These are phyloP conservation scores for Lepas anatifera DNA, from an alignment of 2,888 invertebrate genomes.

Conservation along the genomic window DNA sequence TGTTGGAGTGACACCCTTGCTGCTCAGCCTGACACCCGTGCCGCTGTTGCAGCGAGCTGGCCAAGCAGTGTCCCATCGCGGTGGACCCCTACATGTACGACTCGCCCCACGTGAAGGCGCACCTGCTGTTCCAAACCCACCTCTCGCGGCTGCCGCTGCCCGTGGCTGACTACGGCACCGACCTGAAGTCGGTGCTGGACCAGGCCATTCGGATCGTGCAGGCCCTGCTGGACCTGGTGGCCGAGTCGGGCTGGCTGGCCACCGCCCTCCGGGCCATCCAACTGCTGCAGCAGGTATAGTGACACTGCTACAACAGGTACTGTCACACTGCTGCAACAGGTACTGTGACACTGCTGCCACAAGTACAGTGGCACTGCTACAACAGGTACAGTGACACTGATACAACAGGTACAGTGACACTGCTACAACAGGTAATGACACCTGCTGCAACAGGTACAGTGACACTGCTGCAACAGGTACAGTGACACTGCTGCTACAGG, in stretches of 20 bases:
- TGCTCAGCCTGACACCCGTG: no score
- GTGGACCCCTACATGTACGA: conserved; percentile 64
- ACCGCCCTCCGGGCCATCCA: conserved; percentile 59
- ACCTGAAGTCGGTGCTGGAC: conserved; percentile 92
- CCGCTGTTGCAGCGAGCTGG: conserved; percentile 59
- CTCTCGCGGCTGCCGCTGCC: conserved; percentile 71
- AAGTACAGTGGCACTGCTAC: no score
- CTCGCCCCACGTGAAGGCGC: conserved; percentile 87
- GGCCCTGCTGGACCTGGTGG: conserved; percentile 92
- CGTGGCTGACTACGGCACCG: conserved; percentile 87
- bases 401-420: no score
- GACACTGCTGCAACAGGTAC: no score
- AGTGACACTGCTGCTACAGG: no score
- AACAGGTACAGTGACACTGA: no score
- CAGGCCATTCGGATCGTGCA: conserved; percentile 80
- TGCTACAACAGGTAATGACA: no score
- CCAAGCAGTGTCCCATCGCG: conserved; percentile 57
- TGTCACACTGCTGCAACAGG: no score
- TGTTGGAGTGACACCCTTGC: no score
- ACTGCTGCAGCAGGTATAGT: not conserved
- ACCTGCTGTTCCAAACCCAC: conserved; percentile 86
- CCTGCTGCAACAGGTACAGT: no score
- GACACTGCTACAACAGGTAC: not conserved
- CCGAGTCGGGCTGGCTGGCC: conserved; percentile 79
- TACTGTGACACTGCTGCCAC: no score